Base-by-base conservation (phyloP, 2,113 vertebrate species). In the Hemiprocne comata region DNA sequence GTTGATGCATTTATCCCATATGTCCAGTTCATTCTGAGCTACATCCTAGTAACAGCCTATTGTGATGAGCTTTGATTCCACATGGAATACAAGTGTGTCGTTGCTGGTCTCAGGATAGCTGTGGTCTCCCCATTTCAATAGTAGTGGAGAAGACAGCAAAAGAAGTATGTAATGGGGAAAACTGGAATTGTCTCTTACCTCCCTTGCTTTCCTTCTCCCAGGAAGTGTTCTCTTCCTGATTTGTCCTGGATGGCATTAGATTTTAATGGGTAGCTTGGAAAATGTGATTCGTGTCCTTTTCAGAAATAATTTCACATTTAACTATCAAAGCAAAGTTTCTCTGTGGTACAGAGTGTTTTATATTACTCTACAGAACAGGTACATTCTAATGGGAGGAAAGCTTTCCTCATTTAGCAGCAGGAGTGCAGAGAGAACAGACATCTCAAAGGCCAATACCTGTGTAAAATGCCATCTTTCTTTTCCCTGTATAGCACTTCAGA, bases 41-140 rank as follows among this genome's bases (percentile, higher is more conserved):
- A 20, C 2, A 0, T 23, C 42, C 2, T 24, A 46, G 69, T 48
- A 54, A 12, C 34, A 3, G 51, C 28, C 79, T 69, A 86, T 85
- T 96, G 87, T 96, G 88, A 96, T 4, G 2, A 21, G 33, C 36
- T 38, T 36, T 28, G 80, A 5, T 80, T 89, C 87, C 60, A 5
- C 1, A 1, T 29, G 36, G 0, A 2, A 17, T 17, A 7, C 60
- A 5, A 24, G 13, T 11, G 36, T 74, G 31, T 7, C 0, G 25
- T 4, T 83, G 58, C 78, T 53, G 85, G 29, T 3, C 26, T 55
- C 23, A 11, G 48, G 13, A 18, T 42, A 67, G 55, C 69, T 50
- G 31, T 33, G 24, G 15, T 14, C 8, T 44, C 66, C 31, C 85
- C 76, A 26, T 33, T 66, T 48, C 23, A 61, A 3, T 24, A 21